A percentile compares a stretch with the other conserved stretches of the same genome.
Conservation (phyloP, 2,797 vertebrate genomes). For the Cetoscarus ocellatus region DNA sequence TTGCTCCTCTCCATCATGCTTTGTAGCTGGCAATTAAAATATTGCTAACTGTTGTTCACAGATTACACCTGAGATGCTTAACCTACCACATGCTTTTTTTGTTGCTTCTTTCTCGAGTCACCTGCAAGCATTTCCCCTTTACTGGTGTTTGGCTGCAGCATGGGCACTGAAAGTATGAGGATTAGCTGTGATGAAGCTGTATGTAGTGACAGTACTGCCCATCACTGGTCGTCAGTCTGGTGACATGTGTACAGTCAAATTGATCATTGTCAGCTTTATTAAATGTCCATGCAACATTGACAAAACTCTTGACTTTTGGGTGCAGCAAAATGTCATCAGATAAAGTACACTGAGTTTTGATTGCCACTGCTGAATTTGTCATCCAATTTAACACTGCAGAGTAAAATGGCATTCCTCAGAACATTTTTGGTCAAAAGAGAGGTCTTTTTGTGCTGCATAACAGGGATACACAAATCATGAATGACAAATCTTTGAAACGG, state of each 20-base stretch:
- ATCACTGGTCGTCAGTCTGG: too few species aligned
- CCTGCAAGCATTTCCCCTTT: too few species aligned
- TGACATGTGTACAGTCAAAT: constrained; percentile 51
- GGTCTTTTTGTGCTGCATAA: constrained; percentile 14
- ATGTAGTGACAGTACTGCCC: too few species aligned
- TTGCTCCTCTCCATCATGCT: too few species aligned
- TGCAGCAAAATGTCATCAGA: constrained; percentile 80
- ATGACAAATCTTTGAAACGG: constrained; percentile 52
- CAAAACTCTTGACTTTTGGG: constrained; percentile 85
- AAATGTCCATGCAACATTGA: constrained; percentile 65
- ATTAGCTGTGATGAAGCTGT: too few species aligned
- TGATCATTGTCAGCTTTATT: constrained; percentile 45
- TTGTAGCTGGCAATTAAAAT: too few species aligned
- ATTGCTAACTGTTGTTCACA: too few species aligned
- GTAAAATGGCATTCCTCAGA: not conserved
- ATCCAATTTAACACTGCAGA: constrained; percentile 3
- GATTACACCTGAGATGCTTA: too few species aligned
- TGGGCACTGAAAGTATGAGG: too few species aligned
- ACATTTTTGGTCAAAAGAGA: constrained; percentile 35
- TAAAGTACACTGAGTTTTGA: constrained; percentile 73
- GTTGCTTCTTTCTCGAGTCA: too few species aligned
- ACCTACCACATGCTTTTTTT: too few species aligned
- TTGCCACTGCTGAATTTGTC: constrained; percentile 71
- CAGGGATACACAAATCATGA: constrained; percentile 26
- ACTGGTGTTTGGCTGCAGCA: too few species aligned